Evolutionary conservation across 2,888 invertebrate genomes (phyloP), one percentile per base, ranked within the genome.

Genomic region (Crematogaster levior): DNA sequence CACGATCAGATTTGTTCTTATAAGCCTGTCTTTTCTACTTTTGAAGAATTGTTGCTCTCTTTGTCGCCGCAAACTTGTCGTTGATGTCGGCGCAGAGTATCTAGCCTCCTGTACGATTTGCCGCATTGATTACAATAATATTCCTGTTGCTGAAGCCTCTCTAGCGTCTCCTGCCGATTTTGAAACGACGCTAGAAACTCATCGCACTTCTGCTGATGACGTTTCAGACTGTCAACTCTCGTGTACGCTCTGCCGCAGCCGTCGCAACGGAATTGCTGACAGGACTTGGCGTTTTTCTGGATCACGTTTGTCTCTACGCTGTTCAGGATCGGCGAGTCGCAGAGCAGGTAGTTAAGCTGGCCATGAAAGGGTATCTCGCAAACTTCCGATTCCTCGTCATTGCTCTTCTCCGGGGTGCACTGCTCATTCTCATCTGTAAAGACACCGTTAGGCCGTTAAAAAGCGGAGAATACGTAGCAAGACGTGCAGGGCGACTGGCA

Each of bases 161-260:
- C 91, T 27, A 82, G 46, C 12, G 86, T 84, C 7, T 86, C 90
- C 27, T 90, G 85, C 7, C 84, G 73, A 46, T 86, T 82, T 24
- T 85, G 90, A 95, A 95, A 83, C 94, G 95, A 84, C 94, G 94
- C 88, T 94, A 95, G 89, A 95, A 94, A 73, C 86, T 91, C 85
- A 3, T 88, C 88, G 87, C 95, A 95, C 1, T 90, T 90, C 15
- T 81, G 85, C 53, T 93, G 91, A 84, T 95, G 95, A 40, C 94
- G 91, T 21, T 89, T 92, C 10, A 95, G 84, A 43, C 94, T 94
- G 85, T 93, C 92, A 65, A 93, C 93, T 21, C 94, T 90, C 34
- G 94, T 92, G 86, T 95, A 95, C 5, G 91, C 89, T 63, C 93
- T 92, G 48, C 93, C 93, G 84, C 95, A 95, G 27, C 91, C 92